Conservation (phyloP, 1,140 invertebrate genomes). For the Colletes gigas region DNA sequence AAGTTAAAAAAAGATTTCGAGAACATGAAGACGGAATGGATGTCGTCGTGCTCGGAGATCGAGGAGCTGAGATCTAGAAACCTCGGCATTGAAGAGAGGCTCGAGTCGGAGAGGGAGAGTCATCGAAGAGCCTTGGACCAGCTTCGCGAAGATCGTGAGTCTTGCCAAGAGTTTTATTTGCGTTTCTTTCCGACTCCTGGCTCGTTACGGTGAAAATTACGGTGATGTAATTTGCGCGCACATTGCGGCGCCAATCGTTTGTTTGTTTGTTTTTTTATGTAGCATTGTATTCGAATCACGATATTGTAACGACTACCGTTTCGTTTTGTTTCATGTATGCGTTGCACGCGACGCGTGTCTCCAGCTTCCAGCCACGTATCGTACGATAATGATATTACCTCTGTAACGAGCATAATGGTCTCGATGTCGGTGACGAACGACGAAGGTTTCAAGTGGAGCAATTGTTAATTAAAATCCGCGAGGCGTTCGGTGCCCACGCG, state of each 20-base stretch:
- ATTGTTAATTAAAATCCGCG: conserved; percentile 66
- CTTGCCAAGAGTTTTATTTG: conserved; percentile 50
- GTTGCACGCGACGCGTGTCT: not conserved
- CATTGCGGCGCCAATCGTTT: not conserved
- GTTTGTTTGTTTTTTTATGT: not conserved
- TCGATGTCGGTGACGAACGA: conserved; percentile 51
- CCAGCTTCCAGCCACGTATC: not conserved
- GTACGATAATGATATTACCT: conserved; percentile 41
- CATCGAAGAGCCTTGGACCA: conserved; percentile 72
- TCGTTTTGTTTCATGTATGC: too few relatives aligned
- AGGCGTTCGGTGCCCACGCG: conserved; percentile 49
- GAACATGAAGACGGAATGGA: conserved; percentile 79
- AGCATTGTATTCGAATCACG: not conserved
- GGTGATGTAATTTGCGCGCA: conserved; percentile 18
- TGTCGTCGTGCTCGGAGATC: conserved; percentile 79
- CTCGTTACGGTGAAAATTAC: conserved; percentile 9
- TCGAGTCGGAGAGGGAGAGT: conserved; percentile 77
- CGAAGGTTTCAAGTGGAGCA: conserved; percentile 60
- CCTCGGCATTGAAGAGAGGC: conserved; percentile 80
- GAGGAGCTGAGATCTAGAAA: conserved; percentile 81
- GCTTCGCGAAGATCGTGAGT: conserved; percentile 74
- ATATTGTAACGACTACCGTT: too few relatives aligned
- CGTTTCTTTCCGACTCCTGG: conserved; percentile 34
- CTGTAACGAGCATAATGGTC: conserved; percentile 57
- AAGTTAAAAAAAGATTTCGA: conserved; percentile 81